These are phyloP conservation scores for Danionella dracula DNA, from an alignment of 2,797 vertebrate species.

Conservation along the genomic window DNA sequence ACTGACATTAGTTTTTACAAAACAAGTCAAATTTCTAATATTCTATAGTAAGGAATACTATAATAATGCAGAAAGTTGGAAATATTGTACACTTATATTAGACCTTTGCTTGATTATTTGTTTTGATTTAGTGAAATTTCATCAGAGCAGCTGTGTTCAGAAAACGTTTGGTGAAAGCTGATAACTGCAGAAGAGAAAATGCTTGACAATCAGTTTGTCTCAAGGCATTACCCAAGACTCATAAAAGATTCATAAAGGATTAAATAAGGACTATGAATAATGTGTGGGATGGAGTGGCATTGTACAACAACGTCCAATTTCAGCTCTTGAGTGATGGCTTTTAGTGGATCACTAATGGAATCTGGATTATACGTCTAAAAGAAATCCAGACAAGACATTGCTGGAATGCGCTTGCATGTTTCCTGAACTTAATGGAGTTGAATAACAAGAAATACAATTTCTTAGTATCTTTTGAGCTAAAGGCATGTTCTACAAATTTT, in stretches of 20 bases:
- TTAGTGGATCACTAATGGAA: conserved; percentile 21
- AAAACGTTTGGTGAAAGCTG: conserved; percentile 3
- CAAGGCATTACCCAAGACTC: conserved; percentile 28
- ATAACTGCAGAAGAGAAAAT: conserved; percentile 22
- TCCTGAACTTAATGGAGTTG: background rate
- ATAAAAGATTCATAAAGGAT: conserved; percentile 37
- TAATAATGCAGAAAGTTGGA: background rate
- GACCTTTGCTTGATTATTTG: background rate
- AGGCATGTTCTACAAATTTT: background rate
- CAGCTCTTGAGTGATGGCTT: conserved; percentile 13
- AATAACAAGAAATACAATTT: background rate
- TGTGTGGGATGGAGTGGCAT: conserved; percentile 12
- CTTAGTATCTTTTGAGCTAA: background rate
- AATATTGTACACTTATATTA: background rate
- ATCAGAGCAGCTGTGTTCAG: background rate
- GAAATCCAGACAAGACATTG: background rate
- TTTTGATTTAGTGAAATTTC: background rate
- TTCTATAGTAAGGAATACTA: no score
- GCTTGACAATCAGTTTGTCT: conserved; percentile 32
- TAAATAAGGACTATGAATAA: conserved; percentile 29
- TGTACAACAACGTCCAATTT: conserved; percentile 24
- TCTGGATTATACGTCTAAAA: conserved; percentile 9
- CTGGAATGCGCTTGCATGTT: background rate
- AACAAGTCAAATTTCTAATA: no score
- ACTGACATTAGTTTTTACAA: no score